phyloP scores from a whole-genome alignment of 1,140 invertebrate genomes.

The Asbolus verrucosus region DNA sequence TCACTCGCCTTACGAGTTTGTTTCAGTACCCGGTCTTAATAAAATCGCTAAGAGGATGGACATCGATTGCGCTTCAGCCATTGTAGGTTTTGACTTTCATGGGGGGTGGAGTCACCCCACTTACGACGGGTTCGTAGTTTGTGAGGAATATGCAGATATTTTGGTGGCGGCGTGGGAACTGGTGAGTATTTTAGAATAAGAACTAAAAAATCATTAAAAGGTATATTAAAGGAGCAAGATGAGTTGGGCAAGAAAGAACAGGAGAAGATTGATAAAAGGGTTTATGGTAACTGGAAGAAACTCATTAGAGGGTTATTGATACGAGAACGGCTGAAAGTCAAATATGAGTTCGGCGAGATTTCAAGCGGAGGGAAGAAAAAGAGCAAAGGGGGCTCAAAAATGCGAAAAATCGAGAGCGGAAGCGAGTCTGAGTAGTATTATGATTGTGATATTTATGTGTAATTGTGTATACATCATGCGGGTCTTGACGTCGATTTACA shows the following conservation, averaged over 20 bases:
- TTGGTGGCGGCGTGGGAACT: conserved; percentile 89
- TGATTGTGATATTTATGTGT: no score
- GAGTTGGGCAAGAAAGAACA: conserved; percentile 78
- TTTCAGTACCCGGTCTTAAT: conserved; percentile 85
- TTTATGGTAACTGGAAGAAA: conserved; percentile 84
- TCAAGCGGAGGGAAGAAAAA: conserved; percentile 1
- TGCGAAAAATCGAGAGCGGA: no score
- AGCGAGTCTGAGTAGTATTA: no score
- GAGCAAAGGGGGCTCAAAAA: no score
- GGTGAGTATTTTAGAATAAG: no score
- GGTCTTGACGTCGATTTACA: no score
- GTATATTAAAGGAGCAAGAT: conserved; percentile 76
- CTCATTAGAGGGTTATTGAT: conserved; percentile 85
- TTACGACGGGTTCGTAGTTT: conserved; percentile 93
- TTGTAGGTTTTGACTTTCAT: conserved; percentile 95
- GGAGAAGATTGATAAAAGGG: conserved; percentile 75
- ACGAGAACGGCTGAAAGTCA: conserved; percentile 80
- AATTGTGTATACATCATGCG: no score
- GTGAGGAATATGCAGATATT: conserved; percentile 87
- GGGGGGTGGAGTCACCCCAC: conserved; percentile 86
- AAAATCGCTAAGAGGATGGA: conserved; percentile 89
- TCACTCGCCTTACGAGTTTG: conserved; percentile 8
- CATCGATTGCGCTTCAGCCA: conserved; percentile 95
- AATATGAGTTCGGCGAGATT: conserved; percentile 77
- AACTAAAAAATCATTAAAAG: neutral